Evolutionary conservation across 2,888 invertebrate species (phyloP).

Genomic region (Hydrotaea diabolus): DNA sequence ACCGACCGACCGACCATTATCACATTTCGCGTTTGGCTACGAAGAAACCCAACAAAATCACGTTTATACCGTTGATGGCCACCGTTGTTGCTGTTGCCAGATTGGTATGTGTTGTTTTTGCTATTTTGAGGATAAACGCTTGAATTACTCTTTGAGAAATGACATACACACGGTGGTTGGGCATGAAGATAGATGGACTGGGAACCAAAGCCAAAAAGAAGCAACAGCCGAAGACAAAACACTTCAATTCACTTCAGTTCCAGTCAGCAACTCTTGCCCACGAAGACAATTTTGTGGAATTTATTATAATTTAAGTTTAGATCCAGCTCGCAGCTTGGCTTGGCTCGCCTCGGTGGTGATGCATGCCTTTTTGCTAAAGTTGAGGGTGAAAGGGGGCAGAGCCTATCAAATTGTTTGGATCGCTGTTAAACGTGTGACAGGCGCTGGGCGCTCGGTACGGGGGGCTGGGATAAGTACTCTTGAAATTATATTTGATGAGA

Average conservation of each 20-base stretch:
- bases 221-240: neutral
- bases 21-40: slow-evolving; percentile 11
- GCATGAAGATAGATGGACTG: neutral
- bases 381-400: neutral
- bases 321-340: too few relatives aligned
- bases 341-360: neutral
- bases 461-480: slow-evolving; percentile 15
- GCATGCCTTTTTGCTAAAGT: neutral
- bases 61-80: slow-evolving; percentile 70
- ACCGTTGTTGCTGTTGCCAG: slow-evolving; percentile 30
- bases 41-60: slow-evolving; percentile 68
- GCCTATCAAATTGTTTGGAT: neutral
- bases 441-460: neutral
- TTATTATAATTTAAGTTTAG: slow-evolving; percentile 11
- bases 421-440: neutral
- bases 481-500: slow-evolving; percentile 45
- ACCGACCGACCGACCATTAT: slow-evolving; percentile 2
- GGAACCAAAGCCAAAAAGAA: neutral
- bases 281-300: slow-evolving; percentile 18
- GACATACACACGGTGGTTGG: slow-evolving; percentile 1
- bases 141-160: slow-evolving; percentile 54
- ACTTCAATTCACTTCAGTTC: too few relatives aligned
- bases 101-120: slow-evolving; percentile 3
- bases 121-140: slow-evolving; percentile 59
- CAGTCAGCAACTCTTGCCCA: neutral